phyloP scores from a whole-genome alignment of 2,113 vertebrate species.

The Cygnus atratus region DNA sequence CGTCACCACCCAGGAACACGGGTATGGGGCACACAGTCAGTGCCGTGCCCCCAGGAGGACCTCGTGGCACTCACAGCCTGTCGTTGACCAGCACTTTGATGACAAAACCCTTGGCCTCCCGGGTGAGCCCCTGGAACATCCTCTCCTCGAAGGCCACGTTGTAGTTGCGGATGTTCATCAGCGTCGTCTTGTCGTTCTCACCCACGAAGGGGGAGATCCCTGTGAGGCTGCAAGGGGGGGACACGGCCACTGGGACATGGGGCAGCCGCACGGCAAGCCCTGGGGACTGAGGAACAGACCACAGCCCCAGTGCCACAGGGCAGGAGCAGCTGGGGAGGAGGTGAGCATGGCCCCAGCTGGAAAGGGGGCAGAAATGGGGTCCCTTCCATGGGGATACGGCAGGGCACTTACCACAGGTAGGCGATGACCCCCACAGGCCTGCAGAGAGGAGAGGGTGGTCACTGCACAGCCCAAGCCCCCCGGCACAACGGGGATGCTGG shows the following conservation, averaged over 20 bases:
- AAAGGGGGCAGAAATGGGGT: not conserved
- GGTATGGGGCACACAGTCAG: not conserved
- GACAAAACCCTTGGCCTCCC: slow-evolving; percentile 95
- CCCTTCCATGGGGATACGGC: fast-evolving
- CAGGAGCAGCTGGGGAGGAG: not conserved
- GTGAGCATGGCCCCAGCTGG: not conserved
- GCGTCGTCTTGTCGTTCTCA: slow-evolving; percentile 90
- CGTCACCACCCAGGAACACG: not conserved
- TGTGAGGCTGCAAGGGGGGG: slow-evolving; percentile 80
- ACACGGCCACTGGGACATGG: not conserved
- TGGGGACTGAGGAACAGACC: not conserved
- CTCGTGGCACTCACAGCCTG: slow-evolving; percentile 84
- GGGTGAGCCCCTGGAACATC: slow-evolving; percentile 90
- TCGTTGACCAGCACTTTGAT: slow-evolving; percentile 94
- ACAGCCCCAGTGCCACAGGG: not conserved
- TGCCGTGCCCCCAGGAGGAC: not conserved
- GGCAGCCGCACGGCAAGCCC: not conserved
- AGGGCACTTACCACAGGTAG: slow-evolving; percentile 88
- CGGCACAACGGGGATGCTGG: not conserved
- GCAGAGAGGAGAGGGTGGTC: not conserved
- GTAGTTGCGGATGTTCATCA: slow-evolving; percentile 95
- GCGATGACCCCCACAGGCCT: slow-evolving; percentile 93
- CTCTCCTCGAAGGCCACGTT: slow-evolving; percentile 94
- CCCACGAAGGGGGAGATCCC: slow-evolving; percentile 96
- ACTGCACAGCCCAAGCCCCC: not conserved